These are phyloP conservation scores for Eira barbara DNA, from an alignment of 2,113 vertebrate genomes.

Conservation along the genomic window DNA sequence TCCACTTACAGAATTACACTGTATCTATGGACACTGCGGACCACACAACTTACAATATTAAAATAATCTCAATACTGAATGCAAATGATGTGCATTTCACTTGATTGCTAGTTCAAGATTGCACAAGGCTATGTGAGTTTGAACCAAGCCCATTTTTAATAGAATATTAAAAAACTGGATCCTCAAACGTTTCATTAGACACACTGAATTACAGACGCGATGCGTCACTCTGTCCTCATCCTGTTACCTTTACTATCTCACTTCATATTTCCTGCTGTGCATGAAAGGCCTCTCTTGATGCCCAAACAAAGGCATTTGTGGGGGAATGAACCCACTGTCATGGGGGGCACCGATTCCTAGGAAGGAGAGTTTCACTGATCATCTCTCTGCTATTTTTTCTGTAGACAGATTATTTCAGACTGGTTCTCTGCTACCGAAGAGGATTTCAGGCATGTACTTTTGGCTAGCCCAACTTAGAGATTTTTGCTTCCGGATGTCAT, in stretches of 20 bases:
- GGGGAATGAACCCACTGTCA: neutral
- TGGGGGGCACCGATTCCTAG: neutral
- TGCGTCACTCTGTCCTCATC: neutral
- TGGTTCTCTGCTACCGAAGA: neutral
- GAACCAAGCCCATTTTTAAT: neutral
- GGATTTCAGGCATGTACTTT: neutral
- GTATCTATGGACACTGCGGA: neutral
- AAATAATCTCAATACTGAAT: neutral
- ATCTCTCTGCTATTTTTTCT: conserved; percentile 50
- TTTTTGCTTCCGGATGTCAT: neutral
- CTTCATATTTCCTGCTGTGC: neutral
- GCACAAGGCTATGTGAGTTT: neutral
- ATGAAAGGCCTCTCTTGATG: neutral
- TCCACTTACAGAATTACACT: neutral
- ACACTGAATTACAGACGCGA: neutral
- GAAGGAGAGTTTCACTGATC: conserved; percentile 24
- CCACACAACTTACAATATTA: neutral
- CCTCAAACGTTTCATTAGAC: neutral
- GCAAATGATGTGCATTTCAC: neutral
- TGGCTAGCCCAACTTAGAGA: neutral
- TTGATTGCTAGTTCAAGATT: neutral
- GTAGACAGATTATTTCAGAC: conserved; percentile 1
- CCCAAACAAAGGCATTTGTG: neutral
- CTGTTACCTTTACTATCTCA: neutral
- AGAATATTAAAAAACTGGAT: neutral